Evolutionary conservation across 2,888 invertebrate species (phyloP), one percentile per base, ranked within the genome.

Genomic region (Chloroclysta siterata): DNA sequence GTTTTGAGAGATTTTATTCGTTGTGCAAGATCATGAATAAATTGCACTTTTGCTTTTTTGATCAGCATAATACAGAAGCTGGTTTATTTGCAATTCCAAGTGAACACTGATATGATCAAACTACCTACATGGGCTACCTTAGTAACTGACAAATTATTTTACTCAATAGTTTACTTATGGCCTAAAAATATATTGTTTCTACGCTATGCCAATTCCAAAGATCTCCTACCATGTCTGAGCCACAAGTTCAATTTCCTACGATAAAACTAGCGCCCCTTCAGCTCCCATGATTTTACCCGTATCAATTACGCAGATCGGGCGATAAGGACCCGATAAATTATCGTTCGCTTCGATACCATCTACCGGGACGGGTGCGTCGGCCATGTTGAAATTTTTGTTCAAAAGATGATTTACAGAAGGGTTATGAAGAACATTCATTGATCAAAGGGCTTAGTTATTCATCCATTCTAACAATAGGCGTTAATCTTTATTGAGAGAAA

Each of bases 221-320:
- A 77, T 77, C 13, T 36, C 76, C 5, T 47, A 44, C 46, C 5
- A 52, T 15, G 36, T 44, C 14, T 56, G 36, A 56, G 42, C 42
- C 55, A 42, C 48, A 57, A 39, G 28, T 51, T 75, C 76, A 74
- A 78, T 80, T 77, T 78, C 80, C 72, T 74, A 70, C 72, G 69
- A 69, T 63, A 70, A 71, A 73, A 76, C 71, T 74, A 78, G 80
- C 77, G 78, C 77, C 80, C 75, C 76, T 77, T 75, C 74, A 72
- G 75, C 77, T 71, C 71, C 74, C 72, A 78, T 81, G 81, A 80
- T 82, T 82, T 77, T 72, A 81, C 84, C 86, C 82, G 84, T 86
- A 87, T 89, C 89, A 87, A 89, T 90, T 88, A 89, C 89, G 85
- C 85, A 85, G 89, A 89, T 89, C 84, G 79, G 71, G 65, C 78